Evolutionary conservation across 2,113 vertebrate species (phyloP).

Genomic region (Nanorana parkeri): DNA sequence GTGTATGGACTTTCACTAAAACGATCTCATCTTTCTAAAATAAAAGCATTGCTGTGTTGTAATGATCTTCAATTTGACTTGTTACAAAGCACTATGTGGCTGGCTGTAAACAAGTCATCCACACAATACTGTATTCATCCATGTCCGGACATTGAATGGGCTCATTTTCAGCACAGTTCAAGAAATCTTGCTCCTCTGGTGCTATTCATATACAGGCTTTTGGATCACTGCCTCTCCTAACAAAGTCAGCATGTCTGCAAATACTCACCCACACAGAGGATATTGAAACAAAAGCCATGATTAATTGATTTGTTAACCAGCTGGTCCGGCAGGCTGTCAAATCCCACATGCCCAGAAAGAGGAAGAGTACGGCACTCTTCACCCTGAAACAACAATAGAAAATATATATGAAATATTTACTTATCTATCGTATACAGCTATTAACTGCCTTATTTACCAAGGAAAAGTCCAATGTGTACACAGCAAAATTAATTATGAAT

Average conservation of each 20-base stretch:
- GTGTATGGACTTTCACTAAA: not conserved
- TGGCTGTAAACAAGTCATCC: conserved; percentile 29
- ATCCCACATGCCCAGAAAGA: conserved; percentile 94
- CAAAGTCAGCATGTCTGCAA: conserved; percentile 70
- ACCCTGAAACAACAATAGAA: conserved; percentile 73
- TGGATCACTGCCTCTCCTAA: conserved; percentile 65
- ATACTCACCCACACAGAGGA: conserved; percentile 98
- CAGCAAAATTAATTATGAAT: too few relatives aligned
- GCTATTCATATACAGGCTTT: conserved; percentile 63
- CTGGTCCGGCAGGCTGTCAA: conserved; percentile 99
- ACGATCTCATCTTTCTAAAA: not conserved
- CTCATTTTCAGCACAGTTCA: conserved; percentile 23
- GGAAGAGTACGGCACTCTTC: conserved; percentile 91
- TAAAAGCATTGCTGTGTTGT: not conserved
- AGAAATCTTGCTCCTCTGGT: conserved; percentile 19
- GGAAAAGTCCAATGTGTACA: too few relatives aligned
- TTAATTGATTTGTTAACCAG: conserved; percentile 98
- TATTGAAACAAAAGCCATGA: conserved; percentile 99
- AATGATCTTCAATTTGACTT: not conserved
- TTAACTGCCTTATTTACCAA: too few relatives aligned
- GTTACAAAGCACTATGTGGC: conserved; percentile 26
- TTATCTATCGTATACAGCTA: too few relatives aligned
- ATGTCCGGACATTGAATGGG: conserved; percentile 39
- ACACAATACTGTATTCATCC: conserved; percentile 50
- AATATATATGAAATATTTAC: not conserved